phyloP scores from a whole-genome alignment of 2,113 vertebrate species.

The Recurvirostra avosetta region DNA sequence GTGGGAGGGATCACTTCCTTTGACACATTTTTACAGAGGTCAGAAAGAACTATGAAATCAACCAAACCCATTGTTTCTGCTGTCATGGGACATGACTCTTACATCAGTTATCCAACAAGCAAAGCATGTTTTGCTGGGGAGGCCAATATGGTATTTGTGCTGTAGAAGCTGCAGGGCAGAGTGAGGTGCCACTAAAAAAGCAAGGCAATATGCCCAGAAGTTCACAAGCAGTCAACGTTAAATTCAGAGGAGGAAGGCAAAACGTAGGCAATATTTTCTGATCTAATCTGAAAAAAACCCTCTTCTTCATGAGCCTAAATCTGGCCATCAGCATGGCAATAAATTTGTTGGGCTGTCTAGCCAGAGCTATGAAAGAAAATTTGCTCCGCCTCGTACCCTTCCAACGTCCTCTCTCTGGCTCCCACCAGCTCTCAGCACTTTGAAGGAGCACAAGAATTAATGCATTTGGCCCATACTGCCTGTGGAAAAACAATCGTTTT shows the following conservation, averaged over 20 bases:
- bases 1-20: background rate
- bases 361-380: background rate
- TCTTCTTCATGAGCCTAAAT: background rate
- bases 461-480: background rate
- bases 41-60: background rate
- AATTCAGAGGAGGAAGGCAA: background rate
- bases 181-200: background rate
- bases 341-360: background rate
- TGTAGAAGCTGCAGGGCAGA: background rate
- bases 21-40: background rate
- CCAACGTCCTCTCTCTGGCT: background rate
- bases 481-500: background rate
- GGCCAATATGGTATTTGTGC: background rate
- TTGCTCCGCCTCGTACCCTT: background rate
- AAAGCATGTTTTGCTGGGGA: background rate
- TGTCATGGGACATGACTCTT: background rate
- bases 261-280: background rate
- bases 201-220: background rate
- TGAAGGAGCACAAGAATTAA: background rate
- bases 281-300: background rate
- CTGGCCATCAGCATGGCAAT: background rate
- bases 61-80: rapidly evolving
- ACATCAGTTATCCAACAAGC: background rate
- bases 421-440: background rate
- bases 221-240: background rate